These are phyloP conservation scores for Congeria kusceri DNA, from an alignment of 2,888 invertebrate species.

Conservation along the genomic window DNA sequence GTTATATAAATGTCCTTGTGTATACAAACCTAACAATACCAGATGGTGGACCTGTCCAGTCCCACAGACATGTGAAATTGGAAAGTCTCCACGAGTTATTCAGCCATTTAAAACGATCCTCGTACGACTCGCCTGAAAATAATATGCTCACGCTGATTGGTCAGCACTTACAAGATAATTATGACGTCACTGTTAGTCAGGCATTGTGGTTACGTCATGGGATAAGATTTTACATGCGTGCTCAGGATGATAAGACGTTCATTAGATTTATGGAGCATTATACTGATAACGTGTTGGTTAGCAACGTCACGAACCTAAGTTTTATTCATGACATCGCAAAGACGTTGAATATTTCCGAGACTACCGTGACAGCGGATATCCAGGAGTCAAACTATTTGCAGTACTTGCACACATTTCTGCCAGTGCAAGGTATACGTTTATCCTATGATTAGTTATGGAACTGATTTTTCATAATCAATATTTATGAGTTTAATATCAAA, in stretches of 20 bases:
- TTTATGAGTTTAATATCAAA: background rate
- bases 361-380: constrained; percentile 37
- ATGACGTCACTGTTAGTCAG: constrained; percentile 41
- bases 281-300: constrained; percentile 23
- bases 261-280: constrained; percentile 38
- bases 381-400: constrained; percentile 25
- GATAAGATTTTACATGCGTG: constrained; percentile 37
- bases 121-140: constrained; percentile 19
- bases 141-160: constrained; percentile 26
- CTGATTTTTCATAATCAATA: no score
- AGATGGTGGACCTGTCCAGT: background rate
- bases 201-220: constrained; percentile 50
- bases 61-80: constrained; percentile 9
- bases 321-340: constrained; percentile 51
- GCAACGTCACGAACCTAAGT: constrained; percentile 37
- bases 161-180: constrained; percentile 30
- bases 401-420: constrained; percentile 25
- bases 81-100: constrained; percentile 47
- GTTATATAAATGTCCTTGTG: constrained; percentile 35
- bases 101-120: constrained; percentile 34
- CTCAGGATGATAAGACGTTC: constrained; percentile 12
- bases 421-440: constrained; percentile 34
- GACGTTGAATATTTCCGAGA: constrained; percentile 46
- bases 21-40: constrained; percentile 39
- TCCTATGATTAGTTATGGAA: no score